These are phyloP conservation scores for Trachops cirrhosus DNA, from an alignment of 2,797 vertebrate species.

Conservation along the genomic window DNA sequence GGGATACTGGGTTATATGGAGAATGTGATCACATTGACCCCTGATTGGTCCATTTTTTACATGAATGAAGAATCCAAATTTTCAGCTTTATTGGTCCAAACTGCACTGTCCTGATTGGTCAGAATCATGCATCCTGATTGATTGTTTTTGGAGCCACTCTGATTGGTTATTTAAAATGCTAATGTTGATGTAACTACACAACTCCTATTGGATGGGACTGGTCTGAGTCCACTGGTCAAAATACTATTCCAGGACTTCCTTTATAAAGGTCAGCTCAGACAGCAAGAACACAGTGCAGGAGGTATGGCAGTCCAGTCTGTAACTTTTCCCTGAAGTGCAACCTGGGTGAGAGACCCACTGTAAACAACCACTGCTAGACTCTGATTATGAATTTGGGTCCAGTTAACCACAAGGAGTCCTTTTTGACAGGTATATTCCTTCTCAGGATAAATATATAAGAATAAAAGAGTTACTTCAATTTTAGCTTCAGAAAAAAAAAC, in stretches of 20 bases:
- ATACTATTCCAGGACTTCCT: not conserved
- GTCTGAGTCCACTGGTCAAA: not conserved
- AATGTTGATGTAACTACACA: not conserved
- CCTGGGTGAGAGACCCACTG: not conserved
- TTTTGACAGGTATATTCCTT: not conserved
- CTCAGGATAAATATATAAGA: not conserved
- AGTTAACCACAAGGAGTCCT: not conserved
- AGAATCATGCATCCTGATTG: not conserved
- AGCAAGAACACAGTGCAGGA: not conserved
- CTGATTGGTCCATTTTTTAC: not conserved
- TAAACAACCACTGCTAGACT: not conserved
- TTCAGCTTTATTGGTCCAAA: not conserved
- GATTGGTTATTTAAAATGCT: not conserved
- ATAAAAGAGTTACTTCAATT: not conserved
- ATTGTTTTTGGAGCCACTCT: not conserved
- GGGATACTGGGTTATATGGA: not conserved
- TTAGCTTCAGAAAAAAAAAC: not conserved
- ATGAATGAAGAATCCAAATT: not conserved
- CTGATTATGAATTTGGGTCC: not conserved
- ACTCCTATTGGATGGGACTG: not conserved
- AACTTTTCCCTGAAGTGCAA: not conserved
- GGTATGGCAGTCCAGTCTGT: not conserved
- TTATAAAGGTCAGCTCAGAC: not conserved
- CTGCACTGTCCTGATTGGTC: not conserved
- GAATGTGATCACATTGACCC: not conserved